A percentile compares a stretch with the other conserved stretches of the same genome.
Evolutionary conservation across 2,797 vertebrate genomes (phyloP).

Genomic region (Halcyon smyrnensis): DNA sequence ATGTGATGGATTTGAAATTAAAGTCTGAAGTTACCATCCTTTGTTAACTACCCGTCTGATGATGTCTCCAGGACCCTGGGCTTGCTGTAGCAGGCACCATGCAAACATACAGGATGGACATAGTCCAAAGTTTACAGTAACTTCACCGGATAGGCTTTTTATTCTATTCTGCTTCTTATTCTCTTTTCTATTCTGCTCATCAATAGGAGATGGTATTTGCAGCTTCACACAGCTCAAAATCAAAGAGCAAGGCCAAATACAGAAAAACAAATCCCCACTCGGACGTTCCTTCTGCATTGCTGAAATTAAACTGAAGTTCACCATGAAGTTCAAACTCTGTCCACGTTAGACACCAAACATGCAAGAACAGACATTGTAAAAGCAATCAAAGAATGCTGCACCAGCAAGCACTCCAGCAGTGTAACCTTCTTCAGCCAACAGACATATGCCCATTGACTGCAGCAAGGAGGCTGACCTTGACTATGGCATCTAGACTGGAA

Average conservation of each 20-base stretch:
- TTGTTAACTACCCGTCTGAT: not conserved
- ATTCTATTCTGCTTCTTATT: not conserved
- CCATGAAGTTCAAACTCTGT: not conserved
- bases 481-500: not conserved
- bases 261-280: not conserved
- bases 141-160: not conserved
- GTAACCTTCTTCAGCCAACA: not conserved
- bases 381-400: not conserved
- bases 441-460: not conserved
- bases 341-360: not conserved
- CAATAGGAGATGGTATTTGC: not conserved
- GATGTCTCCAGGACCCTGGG: not conserved
- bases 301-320: not conserved
- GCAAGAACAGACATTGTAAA: not conserved
- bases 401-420: not conserved
- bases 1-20: not conserved
- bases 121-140: not conserved
- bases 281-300: not conserved
- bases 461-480: not conserved
- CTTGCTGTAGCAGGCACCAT: not conserved
- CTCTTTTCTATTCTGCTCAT: not conserved
- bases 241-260: not conserved
- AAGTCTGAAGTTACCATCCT: not conserved
- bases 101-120: not conserved
- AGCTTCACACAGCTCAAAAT: not conserved